Conservation (phyloP, 2,797 vertebrate genomes). For the Semaprochilodus insignis region DNA sequence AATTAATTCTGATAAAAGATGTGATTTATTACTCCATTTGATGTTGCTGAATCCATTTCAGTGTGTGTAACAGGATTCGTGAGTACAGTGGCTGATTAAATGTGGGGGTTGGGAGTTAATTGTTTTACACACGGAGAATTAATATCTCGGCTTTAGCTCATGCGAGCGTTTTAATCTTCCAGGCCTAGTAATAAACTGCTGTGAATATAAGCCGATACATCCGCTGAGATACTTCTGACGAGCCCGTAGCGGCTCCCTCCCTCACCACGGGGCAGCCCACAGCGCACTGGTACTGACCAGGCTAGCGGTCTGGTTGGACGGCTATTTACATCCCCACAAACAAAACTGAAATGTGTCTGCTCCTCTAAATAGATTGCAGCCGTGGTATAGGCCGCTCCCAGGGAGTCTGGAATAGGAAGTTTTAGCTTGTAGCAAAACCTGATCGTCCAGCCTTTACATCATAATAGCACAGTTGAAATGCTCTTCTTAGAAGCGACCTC, state of each 20-base stretch:
- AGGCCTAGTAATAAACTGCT: conserved; percentile 56
- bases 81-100: conserved; percentile 51
- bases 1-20: conserved; percentile 50
- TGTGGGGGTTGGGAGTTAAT: conserved; percentile 52
- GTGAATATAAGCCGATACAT: conserved; percentile 44
- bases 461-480: conserved; percentile 31
- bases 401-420: conserved; percentile 50
- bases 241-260: neutral
- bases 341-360: conserved; percentile 59
- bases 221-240: neutral
- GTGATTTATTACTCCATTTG: conserved; percentile 41
- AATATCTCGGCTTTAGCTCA: conserved; percentile 55
- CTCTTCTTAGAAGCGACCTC: conserved; percentile 3
- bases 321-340: conserved; percentile 60
- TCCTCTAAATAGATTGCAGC: conserved; percentile 62
- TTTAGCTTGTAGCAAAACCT: conserved; percentile 48
- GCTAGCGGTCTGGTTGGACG: conserved; percentile 51
- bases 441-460: conserved; percentile 35
- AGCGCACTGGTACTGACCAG: neutral
- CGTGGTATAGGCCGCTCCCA: conserved; percentile 46
- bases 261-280: neutral
- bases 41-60: conserved; percentile 51
- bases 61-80: conserved; percentile 41
- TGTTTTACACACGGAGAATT: conserved; percentile 53
- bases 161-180: conserved; percentile 62